phyloP scores from a whole-genome alignment of 1,140 invertebrate genomes.

The Camponotus pennsylvanicus region DNA sequence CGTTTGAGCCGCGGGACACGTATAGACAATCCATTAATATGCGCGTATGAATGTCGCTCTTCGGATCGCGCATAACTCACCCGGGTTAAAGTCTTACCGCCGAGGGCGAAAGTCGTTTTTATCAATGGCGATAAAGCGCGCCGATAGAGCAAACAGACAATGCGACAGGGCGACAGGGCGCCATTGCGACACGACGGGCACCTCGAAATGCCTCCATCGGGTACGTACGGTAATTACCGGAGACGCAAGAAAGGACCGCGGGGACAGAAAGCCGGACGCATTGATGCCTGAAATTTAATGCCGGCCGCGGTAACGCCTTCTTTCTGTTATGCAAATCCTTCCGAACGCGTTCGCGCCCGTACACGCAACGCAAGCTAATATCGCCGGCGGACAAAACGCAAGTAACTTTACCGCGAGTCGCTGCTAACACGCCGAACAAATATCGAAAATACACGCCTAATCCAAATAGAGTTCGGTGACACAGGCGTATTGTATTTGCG shows the following conservation, averaged over 20 bases:
- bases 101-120: conserved; percentile 16
- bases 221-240: conserved; percentile 18
- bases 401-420: not conserved
- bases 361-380: conserved; percentile 18
- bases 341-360: not conserved
- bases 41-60: conserved; percentile 42
- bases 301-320: conserved; percentile 13
- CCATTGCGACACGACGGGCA: not conserved
- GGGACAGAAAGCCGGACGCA: conserved; percentile 39
- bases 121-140: conserved; percentile 20
- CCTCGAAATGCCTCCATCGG: conserved; percentile 22
- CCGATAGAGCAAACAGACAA: conserved; percentile 39
- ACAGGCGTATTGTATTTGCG: not conserved
- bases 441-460: not conserved
- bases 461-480: not conserved
- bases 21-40: conserved; percentile 48
- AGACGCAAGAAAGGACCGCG: conserved; percentile 25
- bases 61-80: conserved; percentile 36
- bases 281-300: conserved; percentile 59
- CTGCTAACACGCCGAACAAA: conserved; percentile 12
- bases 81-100: conserved; percentile 46
- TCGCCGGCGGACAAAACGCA: conserved; percentile 4
- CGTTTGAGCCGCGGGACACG: not conserved
- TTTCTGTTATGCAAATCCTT: conserved; percentile 36
- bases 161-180: not conserved